Percentiles rank a stretch among this genome's conserved stretches.
These are phyloP conservation scores for Mellilla xanthometata DNA, from an alignment of 2,888 invertebrate genomes.

Conservation along the genomic window DNA sequence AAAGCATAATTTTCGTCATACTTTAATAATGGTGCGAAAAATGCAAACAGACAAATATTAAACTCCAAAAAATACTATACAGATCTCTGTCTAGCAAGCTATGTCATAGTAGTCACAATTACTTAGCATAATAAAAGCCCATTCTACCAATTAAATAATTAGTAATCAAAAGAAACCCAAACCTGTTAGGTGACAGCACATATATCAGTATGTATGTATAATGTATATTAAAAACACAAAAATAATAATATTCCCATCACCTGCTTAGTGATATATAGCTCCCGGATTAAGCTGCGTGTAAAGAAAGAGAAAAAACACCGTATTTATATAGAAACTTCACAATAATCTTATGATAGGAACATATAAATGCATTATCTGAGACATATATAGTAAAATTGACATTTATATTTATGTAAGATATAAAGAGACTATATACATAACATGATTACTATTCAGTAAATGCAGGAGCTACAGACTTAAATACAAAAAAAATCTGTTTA, in stretches of 20 bases:
- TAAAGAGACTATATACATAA: not conserved
- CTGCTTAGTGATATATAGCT: slow-evolving; percentile 83
- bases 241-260: slow-evolving; percentile 76
- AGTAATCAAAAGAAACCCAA: slow-evolving; percentile 25
- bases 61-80: no score
- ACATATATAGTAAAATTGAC: slow-evolving; percentile 3
- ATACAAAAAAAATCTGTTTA: no score
- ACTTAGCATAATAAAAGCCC: slow-evolving; percentile 1
- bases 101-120: not conserved
- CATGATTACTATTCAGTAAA: slow-evolving; percentile 3
- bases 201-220: slow-evolving; percentile 30
- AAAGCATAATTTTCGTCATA: no score
- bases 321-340: slow-evolving; percentile 61
- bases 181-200: slow-evolving; percentile 28
- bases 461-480: slow-evolving; percentile 7
- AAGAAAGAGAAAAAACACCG: slow-evolving; percentile 76
- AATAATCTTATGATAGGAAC: slow-evolving; percentile 28
- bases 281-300: slow-evolving; percentile 83
- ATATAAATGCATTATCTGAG: slow-evolving; percentile 32
- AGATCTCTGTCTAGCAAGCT: no score
- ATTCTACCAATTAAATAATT: slow-evolving; percentile 6
- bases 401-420: slow-evolving; percentile 5
- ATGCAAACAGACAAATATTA: no score
- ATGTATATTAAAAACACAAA: slow-evolving; percentile 47
- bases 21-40: no score